These are phyloP conservation scores for Monochamus saltuarius DNA, from an alignment of 1,140 invertebrate genomes.

Conservation along the genomic window DNA sequence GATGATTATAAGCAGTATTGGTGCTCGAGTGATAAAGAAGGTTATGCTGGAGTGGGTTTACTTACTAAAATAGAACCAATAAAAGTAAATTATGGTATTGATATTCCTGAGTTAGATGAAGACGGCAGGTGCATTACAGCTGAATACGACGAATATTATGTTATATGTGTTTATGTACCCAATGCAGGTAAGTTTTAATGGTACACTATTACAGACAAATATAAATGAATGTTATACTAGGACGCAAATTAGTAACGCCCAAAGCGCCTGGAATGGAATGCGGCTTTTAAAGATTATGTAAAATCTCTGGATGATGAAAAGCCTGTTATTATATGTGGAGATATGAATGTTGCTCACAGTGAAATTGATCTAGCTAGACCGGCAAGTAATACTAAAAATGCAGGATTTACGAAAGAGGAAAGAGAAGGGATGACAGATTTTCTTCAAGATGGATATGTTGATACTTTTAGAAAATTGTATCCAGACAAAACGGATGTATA, in stretches of 20 bases:
- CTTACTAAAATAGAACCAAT: conserved; percentile 84
- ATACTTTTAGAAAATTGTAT: conserved; percentile 86
- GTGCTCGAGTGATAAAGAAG: conserved; percentile 76
- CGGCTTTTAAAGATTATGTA: conserved; percentile 74
- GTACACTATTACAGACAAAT: too few species aligned
- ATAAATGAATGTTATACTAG: too few species aligned
- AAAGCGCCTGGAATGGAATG: conserved; percentile 90
- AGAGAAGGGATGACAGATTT: conserved; percentile 86
- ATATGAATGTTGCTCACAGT: conserved; percentile 95
- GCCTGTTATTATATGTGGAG: conserved; percentile 92
- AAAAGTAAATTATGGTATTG: conserved; percentile 82
- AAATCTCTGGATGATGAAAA: conserved; percentile 84
- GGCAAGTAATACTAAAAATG: conserved; percentile 88
- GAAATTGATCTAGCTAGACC: conserved; percentile 97
- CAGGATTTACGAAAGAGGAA: conserved; percentile 93
- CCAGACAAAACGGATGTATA: conserved; percentile 83
- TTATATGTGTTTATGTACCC: conserved; percentile 73
- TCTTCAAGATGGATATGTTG: conserved; percentile 77
- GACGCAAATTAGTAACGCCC: conserved; percentile 79
- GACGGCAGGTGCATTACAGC: conserved; percentile 94
- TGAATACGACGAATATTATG: conserved; percentile 90
- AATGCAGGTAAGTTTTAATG: conserved; percentile 64
- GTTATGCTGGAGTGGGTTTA: conserved; percentile 93
- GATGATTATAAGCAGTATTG: conserved; percentile 84
- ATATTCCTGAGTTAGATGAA: conserved; percentile 69